phyloP scores from a whole-genome alignment of 2,113 vertebrate species.

The Rhagologus leucostigma region DNA sequence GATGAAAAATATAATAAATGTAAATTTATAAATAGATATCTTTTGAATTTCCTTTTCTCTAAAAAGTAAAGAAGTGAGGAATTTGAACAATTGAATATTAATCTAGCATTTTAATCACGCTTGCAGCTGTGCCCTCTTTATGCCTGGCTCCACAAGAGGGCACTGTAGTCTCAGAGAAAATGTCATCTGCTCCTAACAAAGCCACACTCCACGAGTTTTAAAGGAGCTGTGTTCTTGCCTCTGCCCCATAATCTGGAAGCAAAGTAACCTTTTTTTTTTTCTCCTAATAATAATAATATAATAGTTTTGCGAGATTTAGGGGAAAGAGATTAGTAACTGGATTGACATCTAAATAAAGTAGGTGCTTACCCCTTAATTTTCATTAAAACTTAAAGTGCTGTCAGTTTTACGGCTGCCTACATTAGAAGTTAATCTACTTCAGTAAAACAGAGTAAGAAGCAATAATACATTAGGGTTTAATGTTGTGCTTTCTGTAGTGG shows the following conservation, averaged over 20 bases:
- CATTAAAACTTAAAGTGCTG: background rate
- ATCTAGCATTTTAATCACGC: background rate
- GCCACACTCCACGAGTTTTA: accelerated
- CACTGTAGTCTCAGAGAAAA: conserved; percentile 12
- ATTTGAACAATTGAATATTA: background rate
- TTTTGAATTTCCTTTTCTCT: background rate
- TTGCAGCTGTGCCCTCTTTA: background rate
- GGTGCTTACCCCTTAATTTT: background rate
- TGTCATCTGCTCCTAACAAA: background rate
- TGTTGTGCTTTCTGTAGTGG: background rate
- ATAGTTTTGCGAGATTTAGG: background rate
- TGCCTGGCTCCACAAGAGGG: conserved; percentile 66
- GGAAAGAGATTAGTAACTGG: background rate
- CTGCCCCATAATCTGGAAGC: background rate
- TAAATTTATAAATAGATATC: background rate
- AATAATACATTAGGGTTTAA: background rate
- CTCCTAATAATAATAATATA: background rate
- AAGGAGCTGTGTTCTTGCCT: background rate
- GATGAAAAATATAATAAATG: background rate
- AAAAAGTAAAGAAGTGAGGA: background rate
- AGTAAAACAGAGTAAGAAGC: background rate
- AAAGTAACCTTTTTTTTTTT: background rate
- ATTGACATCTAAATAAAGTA: background rate
- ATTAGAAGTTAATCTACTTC: background rate
- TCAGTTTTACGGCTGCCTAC: background rate